Percentiles rank a stretch among this genome's conserved stretches.
Conservation (phyloP, 2,888 invertebrate species). For the Eristalis tenax region DNA sequence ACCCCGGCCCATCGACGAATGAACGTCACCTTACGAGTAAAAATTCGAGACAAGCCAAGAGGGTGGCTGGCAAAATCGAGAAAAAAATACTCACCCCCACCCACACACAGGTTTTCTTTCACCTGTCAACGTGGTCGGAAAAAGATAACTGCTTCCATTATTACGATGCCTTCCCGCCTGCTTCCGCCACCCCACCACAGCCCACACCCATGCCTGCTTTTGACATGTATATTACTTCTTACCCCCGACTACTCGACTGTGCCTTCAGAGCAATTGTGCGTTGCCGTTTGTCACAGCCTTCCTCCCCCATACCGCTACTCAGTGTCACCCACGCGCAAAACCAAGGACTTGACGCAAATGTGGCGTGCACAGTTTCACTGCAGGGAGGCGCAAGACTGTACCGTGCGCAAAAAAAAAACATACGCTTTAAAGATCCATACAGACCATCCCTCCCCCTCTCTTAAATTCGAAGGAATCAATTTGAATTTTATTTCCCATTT, state of each 20-base stretch:
- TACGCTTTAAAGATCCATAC: not conserved
- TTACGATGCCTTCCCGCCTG: conserved; percentile 21
- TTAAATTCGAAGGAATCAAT: conserved; percentile 50
- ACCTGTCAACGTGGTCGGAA: conserved; percentile 47
- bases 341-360: conserved; percentile 19
- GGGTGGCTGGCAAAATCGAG: not conserved
- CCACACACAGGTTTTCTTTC: not conserved
- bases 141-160: conserved; percentile 54
- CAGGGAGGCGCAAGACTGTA: not conserved
- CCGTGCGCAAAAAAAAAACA: no score
- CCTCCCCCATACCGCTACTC: not conserved
- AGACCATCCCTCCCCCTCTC: not conserved
- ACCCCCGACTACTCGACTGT: not conserved
- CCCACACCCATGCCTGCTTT: conserved; percentile 25
- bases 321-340: not conserved
- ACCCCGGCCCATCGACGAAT: not conserved
- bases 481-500: conserved; percentile 28
- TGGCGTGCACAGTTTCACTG: conserved; percentile 24
- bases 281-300: no score
- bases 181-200: no score
- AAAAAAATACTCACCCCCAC: not conserved
- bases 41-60: not conserved
- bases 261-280: not conserved
- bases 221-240: conserved; percentile 47
- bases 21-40: not conserved